These are phyloP conservation scores for Melikaiella ostensackeni DNA, from an alignment of 2,888 invertebrate genomes.

Conservation along the genomic window DNA sequence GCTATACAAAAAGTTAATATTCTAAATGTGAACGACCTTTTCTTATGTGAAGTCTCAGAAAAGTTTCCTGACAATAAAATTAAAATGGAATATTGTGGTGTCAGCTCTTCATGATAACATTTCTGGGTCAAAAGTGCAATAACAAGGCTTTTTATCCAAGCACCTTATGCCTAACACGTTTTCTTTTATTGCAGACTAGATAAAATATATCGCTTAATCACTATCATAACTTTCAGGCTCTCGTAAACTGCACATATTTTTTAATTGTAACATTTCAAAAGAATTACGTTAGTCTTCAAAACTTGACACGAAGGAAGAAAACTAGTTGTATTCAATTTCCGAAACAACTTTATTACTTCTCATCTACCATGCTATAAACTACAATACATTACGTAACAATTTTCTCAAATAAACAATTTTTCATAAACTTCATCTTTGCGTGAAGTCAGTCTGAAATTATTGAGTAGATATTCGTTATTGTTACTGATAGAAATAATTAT, in stretches of 20 bases:
- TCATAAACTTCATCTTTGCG: no score
- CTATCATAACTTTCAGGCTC: neutral
- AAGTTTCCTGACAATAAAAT: neutral
- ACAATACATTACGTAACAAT: neutral
- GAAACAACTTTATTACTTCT: no score
- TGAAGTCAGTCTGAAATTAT: no score
- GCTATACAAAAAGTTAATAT: neutral
- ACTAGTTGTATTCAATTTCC: no score
- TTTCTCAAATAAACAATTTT: no score
- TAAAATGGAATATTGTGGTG: neutral
- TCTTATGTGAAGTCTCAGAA: neutral
- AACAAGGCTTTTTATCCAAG: slow-evolving; percentile 16
- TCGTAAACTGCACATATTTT: neutral
- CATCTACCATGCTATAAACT: neutral
- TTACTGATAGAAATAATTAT: no score
- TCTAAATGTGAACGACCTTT: neutral
- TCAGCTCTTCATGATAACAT: slow-evolving; percentile 11
- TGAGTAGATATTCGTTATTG: no score
- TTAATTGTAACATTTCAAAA: neutral
- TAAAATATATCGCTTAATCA: slow-evolving; percentile 15
- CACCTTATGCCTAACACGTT: neutral
- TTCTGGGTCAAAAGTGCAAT: slow-evolving; percentile 30
- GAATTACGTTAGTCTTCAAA: neutral
- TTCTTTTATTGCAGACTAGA: neutral
- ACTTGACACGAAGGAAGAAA: no score